Evolutionary conservation across 2,888 invertebrate species (phyloP), one percentile per base, ranked within the genome.

Genomic region (Alitta virens): DNA sequence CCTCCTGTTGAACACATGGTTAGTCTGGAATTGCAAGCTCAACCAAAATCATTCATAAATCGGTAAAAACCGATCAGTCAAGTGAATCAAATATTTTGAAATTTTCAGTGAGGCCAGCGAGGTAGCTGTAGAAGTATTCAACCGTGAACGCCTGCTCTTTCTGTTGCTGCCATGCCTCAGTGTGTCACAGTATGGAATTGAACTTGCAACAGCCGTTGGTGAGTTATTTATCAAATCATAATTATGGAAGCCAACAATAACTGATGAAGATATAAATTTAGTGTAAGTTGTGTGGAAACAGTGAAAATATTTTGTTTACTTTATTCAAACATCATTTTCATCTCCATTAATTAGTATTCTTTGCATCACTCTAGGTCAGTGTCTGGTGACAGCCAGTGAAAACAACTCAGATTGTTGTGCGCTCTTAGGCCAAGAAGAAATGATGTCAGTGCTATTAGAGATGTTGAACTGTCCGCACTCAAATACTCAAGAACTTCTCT

Each of bases 351-450:
- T n/a, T n/a, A n/a, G n/a, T n/a, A n/a, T n/a, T n/a, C n/a, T n/a
- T n/a, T n/a, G n/a, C n/a, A n/a, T n/a, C n/a, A n/a, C n/a, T n/a
- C 86, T 86, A 64, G 85, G 88, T 46, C 89, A 90, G 72, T 90
- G 89, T 74, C 79, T 90, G 7, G 85, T 89, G 72, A 88, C 89
- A 3, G 85, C 90, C 46, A 86, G 88, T 0, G 91, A 91, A 81
- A 88, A 90, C 68, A 90, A 90, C 79, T 81, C 85, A 0, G 76
- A 80, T 62, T 86, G 87, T 0, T 84, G 86, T 76, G 79, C 81
- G 38, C 84, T 86, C 69, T 81, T 88, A n/a, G 84, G 85, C 69
- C 74, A 81, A 23, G 83, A 82, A 55, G 84, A 85, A 52, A 56
- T 67, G n/a, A 18, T 53, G 51, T 60, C 68, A 50, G 56, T 57